Base-by-base conservation (phyloP, 2,888 invertebrate species). In the Trissoscelio sp. region DNA sequence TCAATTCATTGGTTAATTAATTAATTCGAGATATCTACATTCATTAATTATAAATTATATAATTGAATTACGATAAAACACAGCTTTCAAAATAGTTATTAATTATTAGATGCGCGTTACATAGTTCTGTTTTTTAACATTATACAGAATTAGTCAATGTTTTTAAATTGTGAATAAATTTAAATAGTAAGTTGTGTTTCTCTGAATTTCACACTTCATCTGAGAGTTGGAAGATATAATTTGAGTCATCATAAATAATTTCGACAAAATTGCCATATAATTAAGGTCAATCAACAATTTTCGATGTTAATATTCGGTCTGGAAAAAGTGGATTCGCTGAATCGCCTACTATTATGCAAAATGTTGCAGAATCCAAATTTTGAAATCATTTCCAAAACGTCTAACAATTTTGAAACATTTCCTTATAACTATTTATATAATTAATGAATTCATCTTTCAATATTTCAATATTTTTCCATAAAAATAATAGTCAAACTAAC, bases 221-320 rank as follows among this genome's bases (percentile, higher is more conserved):
- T 44, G 11, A 18, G 18, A 18, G 9, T 12, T 42, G 11, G n/a
- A n/a, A 6, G 14, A 14, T 14, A 9, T 44, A 44, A 44, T 44
- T 44, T 44, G 44, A 44, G 44, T 44, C 44, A 9, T 18, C 20
- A 6, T 20, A 9, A 20, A 20, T 20, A 12, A 44, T 44, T 44
- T 44, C 44, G 44, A 44, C 18, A 44, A 44, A 44, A 44, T 20
- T 44, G 44, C 18, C 18, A 12, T 44, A 44, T 44, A 44, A 44
- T 44, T 44, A 44, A 2, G 44, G 20, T 9, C 44, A 20, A 44
- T 44, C 44, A 12, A 44, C 1, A 44, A 9, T 42, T 12, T 12
- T 12, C 11, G 14, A 44, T 0, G 18, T 20, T 44, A 44, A 44
- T 44, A 12, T 14, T 44, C 3, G 18, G 18, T 20, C 9, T 18